Evolutionary conservation across 2,113 vertebrate species (phyloP).

Genomic region (Strigops habroptila): DNA sequence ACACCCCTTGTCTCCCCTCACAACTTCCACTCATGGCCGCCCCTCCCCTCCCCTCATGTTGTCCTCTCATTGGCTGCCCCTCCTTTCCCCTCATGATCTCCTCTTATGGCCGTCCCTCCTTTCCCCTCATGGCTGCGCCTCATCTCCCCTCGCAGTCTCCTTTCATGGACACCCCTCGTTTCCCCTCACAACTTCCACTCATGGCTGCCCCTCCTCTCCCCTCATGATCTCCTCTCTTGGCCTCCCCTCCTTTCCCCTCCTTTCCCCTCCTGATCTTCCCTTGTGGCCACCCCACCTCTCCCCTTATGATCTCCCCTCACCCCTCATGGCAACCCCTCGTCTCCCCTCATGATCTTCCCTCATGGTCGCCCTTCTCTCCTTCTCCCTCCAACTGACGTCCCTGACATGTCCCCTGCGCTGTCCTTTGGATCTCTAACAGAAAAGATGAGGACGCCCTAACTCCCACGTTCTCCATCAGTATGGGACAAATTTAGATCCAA

Average conservation of each 20-base stretch:
- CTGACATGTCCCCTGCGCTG: background rate
- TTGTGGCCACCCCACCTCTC: background rate
- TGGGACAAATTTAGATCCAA: background rate
- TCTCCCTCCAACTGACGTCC: background rate
- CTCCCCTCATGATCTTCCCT: background rate
- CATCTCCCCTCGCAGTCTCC: no score
- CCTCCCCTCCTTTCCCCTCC: background rate
- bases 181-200: no score
- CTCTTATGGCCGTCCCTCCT: no score
- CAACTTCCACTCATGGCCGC: no score
- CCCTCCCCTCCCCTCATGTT: no score
- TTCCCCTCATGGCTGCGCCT: no score
- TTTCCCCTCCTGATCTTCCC: background rate
- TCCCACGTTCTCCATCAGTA: background rate
- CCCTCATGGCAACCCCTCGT: background rate
- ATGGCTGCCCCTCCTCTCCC: no score
- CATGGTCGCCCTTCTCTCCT: background rate
- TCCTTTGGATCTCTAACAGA: background rate
- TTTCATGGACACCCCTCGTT: no score
- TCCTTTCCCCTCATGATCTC: no score
- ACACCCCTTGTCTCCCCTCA: no score
- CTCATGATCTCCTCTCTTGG: background rate
- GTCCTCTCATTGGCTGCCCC: no score
- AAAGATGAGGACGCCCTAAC: background rate
- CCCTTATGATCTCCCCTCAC: background rate